Conservation (phyloP, 1,140 invertebrate genomes). For the Megalopta genalis region DNA sequence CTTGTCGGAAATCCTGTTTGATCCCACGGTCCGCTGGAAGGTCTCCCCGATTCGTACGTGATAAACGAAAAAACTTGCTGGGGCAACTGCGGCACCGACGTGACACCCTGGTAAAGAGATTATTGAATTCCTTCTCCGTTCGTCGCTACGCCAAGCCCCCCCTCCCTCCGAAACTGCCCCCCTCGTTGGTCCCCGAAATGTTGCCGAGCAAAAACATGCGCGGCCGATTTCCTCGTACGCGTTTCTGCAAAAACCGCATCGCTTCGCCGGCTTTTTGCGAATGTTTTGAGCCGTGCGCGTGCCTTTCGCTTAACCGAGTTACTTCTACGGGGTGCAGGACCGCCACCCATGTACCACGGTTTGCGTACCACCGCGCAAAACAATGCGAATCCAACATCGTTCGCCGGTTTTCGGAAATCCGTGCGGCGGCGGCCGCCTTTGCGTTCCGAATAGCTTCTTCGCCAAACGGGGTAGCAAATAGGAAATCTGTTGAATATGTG, state of each 20-base stretch:
- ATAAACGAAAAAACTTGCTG: constrained; percentile 67
- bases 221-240: constrained; percentile 39
- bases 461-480: neutral
- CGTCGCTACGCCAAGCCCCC: no score
- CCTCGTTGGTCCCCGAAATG: constrained; percentile 12
- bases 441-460: no score
- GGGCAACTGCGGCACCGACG: constrained; percentile 60
- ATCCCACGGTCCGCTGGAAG: constrained; percentile 61
- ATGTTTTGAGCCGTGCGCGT: constrained; percentile 8
- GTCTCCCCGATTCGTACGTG: constrained; percentile 59
- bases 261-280: constrained; percentile 19
- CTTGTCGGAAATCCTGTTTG: constrained; percentile 67
- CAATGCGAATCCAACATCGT: neutral
- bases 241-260: constrained; percentile 29
- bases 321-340: neutral
- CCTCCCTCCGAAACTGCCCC: neutral
- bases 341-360: no score
- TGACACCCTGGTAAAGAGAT: constrained; percentile 66
- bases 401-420: neutral
- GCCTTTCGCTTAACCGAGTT: constrained; percentile 40
- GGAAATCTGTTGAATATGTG: neutral
- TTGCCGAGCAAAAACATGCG: constrained; percentile 15
- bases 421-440: no score
- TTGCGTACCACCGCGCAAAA: constrained; percentile 14
- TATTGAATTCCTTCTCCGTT: constrained; percentile 58